Conservation (phyloP, 2,797 vertebrate species). For the Smutsia gigantea region DNA sequence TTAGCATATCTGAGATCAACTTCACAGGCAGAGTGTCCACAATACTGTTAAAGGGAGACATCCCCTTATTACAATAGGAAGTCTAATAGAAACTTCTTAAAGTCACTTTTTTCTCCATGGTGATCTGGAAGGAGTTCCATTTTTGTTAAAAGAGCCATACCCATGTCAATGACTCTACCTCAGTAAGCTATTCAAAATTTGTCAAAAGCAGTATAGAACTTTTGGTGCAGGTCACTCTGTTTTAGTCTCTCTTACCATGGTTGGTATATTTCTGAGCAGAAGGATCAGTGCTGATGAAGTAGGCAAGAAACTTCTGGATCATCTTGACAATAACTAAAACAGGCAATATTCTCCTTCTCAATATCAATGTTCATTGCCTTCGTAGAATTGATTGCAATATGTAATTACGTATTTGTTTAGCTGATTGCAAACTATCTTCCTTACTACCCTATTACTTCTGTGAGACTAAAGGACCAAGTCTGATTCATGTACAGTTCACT, state of each 20-base stretch:
- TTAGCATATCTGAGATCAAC: neutral
- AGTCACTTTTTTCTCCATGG: neutral
- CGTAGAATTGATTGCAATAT: neutral
- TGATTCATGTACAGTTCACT: neutral
- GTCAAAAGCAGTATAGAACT: neutral
- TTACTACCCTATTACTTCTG: neutral
- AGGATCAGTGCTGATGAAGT: neutral
- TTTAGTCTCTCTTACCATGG: neutral
- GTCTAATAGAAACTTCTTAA: neutral
- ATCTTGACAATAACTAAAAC: neutral
- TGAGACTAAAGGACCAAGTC: neutral
- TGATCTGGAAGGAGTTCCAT: neutral
- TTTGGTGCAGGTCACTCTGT: neutral
- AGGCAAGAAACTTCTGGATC: neutral
- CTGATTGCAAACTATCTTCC: neutral
- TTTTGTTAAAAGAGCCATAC: neutral
- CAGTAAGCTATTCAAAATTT: neutral
- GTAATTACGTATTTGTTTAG: constrained; percentile 23
- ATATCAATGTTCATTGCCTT: neutral
- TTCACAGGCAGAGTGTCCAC: neutral
- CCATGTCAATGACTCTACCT: neutral
- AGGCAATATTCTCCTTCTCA: neutral
- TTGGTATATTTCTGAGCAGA: neutral
- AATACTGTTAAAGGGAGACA: neutral
- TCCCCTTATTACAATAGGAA: neutral